Base-by-base conservation (phyloP, 2,797 vertebrate genomes). In the Enteromius viviparus region DNA sequence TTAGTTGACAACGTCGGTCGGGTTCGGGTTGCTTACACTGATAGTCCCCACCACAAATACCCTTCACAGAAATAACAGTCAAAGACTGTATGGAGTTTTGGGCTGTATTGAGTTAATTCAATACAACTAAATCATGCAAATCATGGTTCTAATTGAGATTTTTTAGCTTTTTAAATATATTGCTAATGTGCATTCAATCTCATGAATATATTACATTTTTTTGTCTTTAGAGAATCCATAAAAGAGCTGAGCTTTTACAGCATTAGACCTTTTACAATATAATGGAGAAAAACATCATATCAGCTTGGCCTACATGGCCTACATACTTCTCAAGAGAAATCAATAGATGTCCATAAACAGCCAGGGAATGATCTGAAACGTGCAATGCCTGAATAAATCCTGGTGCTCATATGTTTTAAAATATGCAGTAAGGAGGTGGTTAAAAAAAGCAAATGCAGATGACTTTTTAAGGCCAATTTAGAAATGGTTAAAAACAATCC, bases 261-360 rank as follows among this genome's bases (percentile, higher is more conserved):
- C 71, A 55, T 55, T 53, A 55, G 32, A 58, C 23, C 15, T 64
- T 64, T 64, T 77, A 64, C 62, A 64, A 29, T 34, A 29, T 32
- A 77, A 62, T 64, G 15, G 5, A 4, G 8, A 47, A 21, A 74
- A 47, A 3, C 40, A 42, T 47, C 9, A 47, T 47, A 64, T 45
- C 37, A 77, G 15, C 58, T 79, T 66, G 64, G 32, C 64, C 32
- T 78, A 66, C 45, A 53, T 79, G 21, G 55, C 47, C 75, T 47
- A 77, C 9, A 55, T 42, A 70, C 15, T 14, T 53, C n/a, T 70
- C 15, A 55, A 69, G 15, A 70, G 23, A 69, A 80, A 80, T 42
- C 40, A 64, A 77, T 47, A 64, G 15, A 77, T 45, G 75, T 64
- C 40, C 23, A 77, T 11, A 40, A 58, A 42, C 21, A 34, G 78